Evolutionary conservation across 1,140 invertebrate species (phyloP).

Genomic region (Drosophila suzukii): DNA sequence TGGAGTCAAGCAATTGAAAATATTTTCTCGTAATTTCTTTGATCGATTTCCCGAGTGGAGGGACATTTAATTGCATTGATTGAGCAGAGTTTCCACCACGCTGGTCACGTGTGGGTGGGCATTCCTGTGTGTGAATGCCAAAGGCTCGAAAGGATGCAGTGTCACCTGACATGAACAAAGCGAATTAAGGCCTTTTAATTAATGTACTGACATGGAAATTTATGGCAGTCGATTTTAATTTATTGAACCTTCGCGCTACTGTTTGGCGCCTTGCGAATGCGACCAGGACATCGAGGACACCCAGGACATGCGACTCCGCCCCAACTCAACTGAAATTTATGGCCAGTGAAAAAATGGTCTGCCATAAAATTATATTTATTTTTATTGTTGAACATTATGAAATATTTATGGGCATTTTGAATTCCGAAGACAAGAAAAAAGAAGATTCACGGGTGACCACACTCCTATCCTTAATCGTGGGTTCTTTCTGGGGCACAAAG

Average conservation of each 20-base stretch:
- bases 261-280: constrained; percentile 42
- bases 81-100: constrained; percentile 45
- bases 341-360: constrained; percentile 63
- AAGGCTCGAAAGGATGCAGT: constrained; percentile 15
- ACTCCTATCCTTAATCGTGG: neutral
- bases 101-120: neutral
- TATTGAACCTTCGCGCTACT: constrained; percentile 69
- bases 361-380: constrained; percentile 81
- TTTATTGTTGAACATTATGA: constrained; percentile 80
- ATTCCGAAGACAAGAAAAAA: constrained; percentile 42
- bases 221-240: constrained; percentile 83
- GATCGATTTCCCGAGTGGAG: constrained; percentile 1
- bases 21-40: constrained; percentile 6
- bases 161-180: constrained; percentile 60
- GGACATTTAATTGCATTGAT: constrained; percentile 61
- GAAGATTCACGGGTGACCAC: neutral
- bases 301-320: constrained; percentile 16
- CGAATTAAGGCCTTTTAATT: constrained; percentile 82
- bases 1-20: neutral
- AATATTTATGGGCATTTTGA: constrained; percentile 76
- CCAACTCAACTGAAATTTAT: constrained; percentile 57
- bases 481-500: constrained; percentile 17
- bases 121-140: neutral
- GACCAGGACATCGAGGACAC: neutral
- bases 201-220: constrained; percentile 83